Percentiles rank a stretch among this genome's conserved stretches.
These are phyloP conservation scores for Opisthograptis luteolata DNA, from an alignment of 2,888 invertebrate genomes.

Conservation along the genomic window DNA sequence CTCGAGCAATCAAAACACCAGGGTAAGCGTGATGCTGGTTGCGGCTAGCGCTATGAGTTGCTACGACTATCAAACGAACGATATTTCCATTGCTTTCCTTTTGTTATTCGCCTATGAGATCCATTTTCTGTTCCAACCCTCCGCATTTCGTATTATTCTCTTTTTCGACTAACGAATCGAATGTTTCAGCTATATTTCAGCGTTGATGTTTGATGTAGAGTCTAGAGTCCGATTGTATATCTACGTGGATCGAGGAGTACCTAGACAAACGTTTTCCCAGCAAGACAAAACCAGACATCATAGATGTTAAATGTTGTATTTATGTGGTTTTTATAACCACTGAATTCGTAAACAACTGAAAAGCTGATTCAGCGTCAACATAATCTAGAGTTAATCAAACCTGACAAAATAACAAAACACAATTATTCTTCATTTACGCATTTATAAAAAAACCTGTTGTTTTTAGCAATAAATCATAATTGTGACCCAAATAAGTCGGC, in stretches of 20 bases:
- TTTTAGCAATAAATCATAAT: constrained; percentile 17
- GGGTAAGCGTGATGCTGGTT: constrained; percentile 46
- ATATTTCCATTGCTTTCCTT: constrained; percentile 73
- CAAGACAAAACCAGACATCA: neutral
- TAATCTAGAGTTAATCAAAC: constrained; percentile 13
- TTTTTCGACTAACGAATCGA: constrained; percentile 78
- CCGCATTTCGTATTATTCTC: constrained; percentile 74
- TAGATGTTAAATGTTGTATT: neutral
- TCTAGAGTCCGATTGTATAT: constrained; percentile 37
- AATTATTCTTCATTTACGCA: neutral
- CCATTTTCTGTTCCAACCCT: constrained; percentile 68
- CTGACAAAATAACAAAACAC: constrained; percentile 7
- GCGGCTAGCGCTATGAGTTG: constrained; percentile 34
- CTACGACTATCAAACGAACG: constrained; percentile 68
- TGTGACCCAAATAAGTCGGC: constrained; percentile 22
- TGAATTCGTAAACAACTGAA: constrained; percentile 19
- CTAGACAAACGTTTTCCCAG: constrained; percentile 6
- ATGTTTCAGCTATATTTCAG: constrained; percentile 69
- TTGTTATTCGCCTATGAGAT: constrained; percentile 76
- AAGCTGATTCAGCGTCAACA: constrained; percentile 21
- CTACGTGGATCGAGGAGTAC: constrained; percentile 19
- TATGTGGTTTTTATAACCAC: constrained; percentile 16
- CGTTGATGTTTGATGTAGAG: constrained; percentile 55
- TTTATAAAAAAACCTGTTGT: constrained; percentile 8
- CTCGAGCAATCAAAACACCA: constrained; percentile 67